phyloP scores from a whole-genome alignment of 1,140 invertebrate species.

The Linepithema humile region DNA sequence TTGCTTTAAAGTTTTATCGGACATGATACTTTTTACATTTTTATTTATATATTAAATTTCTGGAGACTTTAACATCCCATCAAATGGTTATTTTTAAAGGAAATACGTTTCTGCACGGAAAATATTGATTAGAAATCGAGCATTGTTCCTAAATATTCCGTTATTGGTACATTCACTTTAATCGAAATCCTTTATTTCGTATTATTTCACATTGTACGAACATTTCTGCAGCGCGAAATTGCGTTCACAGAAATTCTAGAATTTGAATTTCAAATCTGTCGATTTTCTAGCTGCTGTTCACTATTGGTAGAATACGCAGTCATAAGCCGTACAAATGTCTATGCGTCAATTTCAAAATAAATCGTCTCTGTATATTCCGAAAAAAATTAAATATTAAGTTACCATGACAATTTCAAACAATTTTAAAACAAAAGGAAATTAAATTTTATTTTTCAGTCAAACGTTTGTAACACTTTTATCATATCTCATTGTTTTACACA shows the following conservation, averaged over 20 bases:
- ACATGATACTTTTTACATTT: neutral
- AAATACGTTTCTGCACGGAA: neutral
- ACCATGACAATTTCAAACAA: too few species aligned
- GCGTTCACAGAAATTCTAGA: slow-evolving; percentile 19
- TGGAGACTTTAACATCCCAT: neutral
- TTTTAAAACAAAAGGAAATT: neutral
- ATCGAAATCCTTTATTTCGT: slow-evolving; percentile 26
- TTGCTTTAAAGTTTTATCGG: neutral
- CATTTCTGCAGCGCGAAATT: slow-evolving; percentile 17
- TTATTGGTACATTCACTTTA: slow-evolving; percentile 2
- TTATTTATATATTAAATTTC: neutral
- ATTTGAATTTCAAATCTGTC: slow-evolving; percentile 38
- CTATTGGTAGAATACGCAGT: slow-evolving; percentile 23
- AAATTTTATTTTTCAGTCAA: neutral
- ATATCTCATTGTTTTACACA: neutral
- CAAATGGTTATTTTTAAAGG: neutral
- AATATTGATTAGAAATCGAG: neutral
- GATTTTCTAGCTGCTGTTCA: slow-evolving; percentile 36
- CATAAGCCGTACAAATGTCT: slow-evolving; percentile 30
- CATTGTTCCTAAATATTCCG: neutral
- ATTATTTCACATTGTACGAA: slow-evolving; percentile 34
- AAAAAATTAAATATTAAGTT: slow-evolving; percentile 3
- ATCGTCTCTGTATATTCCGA: neutral
- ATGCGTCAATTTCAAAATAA: slow-evolving; percentile 22
- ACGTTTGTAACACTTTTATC: neutral